A percentile compares a stretch with the other conserved stretches of the same genome.
phyloP scores from a whole-genome alignment of 92 coral and sea anemone genomes.

The Porites evermanni region DNA sequence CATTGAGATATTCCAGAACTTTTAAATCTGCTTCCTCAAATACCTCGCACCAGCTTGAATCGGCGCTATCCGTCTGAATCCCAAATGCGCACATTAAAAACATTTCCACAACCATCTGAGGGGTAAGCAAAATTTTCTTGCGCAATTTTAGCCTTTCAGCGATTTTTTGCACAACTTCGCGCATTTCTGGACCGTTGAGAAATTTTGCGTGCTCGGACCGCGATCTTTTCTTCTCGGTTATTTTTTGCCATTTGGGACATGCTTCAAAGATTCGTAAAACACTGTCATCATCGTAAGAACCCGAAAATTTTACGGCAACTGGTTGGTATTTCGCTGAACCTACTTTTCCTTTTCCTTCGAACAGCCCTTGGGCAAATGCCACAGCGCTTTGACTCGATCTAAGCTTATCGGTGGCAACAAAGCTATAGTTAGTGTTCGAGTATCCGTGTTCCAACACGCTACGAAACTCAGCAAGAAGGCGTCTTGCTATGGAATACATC shows the following conservation, averaged over 20 bases:
- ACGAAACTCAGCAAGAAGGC: constrained; percentile 65
- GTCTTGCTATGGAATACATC: constrained; percentile 76
- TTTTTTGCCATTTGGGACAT: constrained; percentile 70
- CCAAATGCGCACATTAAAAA: constrained; percentile 86
- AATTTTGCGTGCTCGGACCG: constrained; percentile 61
- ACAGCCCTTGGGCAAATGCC: constrained; percentile 91
- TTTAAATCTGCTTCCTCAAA: constrained; percentile 76
- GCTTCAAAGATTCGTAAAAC: constrained; percentile 79
- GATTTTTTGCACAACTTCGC: constrained; percentile 63
- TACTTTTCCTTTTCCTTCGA: constrained; percentile 80
- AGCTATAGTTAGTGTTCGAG: constrained; percentile 81
- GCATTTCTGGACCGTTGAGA: constrained; percentile 65
- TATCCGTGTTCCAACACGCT: constrained; percentile 63
- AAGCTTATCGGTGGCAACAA: constrained; percentile 80
- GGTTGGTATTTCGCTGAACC: constrained; percentile 78
- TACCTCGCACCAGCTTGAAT: constrained; percentile 79
- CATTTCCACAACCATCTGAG: constrained; percentile 60
- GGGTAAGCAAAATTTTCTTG: constrained; percentile 45
- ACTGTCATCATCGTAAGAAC: constrained; percentile 75
- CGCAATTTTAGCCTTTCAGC: constrained; percentile 67
- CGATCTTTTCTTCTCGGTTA: constrained; percentile 27
- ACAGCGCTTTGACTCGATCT: constrained; percentile 89
- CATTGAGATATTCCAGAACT: constrained; percentile 81
- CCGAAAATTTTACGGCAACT: constrained; percentile 78
- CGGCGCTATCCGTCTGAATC: constrained; percentile 74